These are phyloP conservation scores for Drosophila neonasuta DNA, from an alignment of 2,888 invertebrate species.

Conservation along the genomic window DNA sequence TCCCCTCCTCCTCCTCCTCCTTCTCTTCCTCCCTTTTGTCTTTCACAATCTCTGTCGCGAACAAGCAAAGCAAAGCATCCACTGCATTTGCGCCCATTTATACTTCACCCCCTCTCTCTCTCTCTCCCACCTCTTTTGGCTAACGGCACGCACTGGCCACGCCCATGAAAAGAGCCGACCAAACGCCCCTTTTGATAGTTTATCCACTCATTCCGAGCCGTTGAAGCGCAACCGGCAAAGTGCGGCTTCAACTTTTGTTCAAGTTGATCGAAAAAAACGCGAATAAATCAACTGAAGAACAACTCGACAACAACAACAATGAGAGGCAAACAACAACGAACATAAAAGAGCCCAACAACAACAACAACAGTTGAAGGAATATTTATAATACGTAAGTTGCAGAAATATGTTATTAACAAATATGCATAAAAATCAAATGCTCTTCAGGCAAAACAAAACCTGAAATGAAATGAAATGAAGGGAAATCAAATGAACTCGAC, in stretches of 20 bases:
- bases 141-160: slow-evolving; percentile 14
- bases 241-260: slow-evolving; percentile 68
- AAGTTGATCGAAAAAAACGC: slow-evolving; percentile 57
- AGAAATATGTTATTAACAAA: background rate
- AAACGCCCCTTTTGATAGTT: slow-evolving; percentile 46
- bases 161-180: background rate
- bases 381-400: slow-evolving; percentile 1
- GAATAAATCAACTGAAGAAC: slow-evolving; percentile 45
- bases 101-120: background rate
- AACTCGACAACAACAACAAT: slow-evolving; percentile 8
- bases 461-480: slow-evolving; percentile 1
- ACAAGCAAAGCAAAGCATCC: slow-evolving; percentile 24
- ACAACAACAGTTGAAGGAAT: background rate
- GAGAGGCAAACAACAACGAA: background rate
- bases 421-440: slow-evolving; percentile 3
- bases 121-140: background rate
- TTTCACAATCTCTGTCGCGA: background rate
- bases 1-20: background rate
- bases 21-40: background rate
- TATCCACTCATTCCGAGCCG: slow-evolving; percentile 63
- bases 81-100: slow-evolving; percentile 4
- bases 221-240: slow-evolving; percentile 64
- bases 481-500: slow-evolving; percentile 10
- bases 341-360: background rate
- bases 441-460: slow-evolving; percentile 5